These are phyloP conservation scores for Connochaetes taurinus DNA, from an alignment of 2,113 vertebrate genomes.

Conservation along the genomic window DNA sequence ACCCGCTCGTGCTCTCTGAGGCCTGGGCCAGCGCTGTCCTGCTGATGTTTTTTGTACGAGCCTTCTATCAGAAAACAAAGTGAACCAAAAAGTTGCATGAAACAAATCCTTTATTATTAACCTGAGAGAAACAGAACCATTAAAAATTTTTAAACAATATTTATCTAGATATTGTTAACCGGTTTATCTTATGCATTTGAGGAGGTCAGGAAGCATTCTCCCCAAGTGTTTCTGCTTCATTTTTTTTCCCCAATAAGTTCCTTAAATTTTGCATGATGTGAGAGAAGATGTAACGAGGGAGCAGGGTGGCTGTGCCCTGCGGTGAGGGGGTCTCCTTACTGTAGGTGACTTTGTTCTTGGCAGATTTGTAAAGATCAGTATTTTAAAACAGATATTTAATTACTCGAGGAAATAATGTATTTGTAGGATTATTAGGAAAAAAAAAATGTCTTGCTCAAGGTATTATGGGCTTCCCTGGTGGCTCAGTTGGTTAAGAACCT, in stretches of 20 bases:
- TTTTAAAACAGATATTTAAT: slow-evolving; percentile 7
- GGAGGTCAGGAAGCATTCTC: not conserved
- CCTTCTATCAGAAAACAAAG: not conserved
- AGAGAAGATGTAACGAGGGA: not conserved
- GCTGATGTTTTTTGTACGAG: not conserved
- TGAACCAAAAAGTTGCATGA: not conserved
- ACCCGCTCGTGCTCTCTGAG: not conserved
- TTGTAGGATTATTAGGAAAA: not conserved
- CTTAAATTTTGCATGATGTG: not conserved
- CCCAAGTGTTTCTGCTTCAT: not conserved
- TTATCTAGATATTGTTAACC: not conserved
- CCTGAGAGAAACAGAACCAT: not conserved
- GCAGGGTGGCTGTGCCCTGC: not conserved
- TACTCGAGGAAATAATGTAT: not conserved
- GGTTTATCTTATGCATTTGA: not conserved
- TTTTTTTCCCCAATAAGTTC: not conserved
- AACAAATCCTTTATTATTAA: not conserved
- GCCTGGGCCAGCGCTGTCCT: not conserved
- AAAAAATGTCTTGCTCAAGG: not conserved
- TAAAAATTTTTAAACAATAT: not conserved
- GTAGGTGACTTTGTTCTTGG: not conserved
- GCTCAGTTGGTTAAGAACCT: not conserved
- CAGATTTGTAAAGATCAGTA: not conserved
- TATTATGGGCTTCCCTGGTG: not conserved
- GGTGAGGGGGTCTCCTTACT: not conserved